phyloP scores from a whole-genome alignment of 2,888 invertebrate genomes.

The Himalopsyche anomala region DNA sequence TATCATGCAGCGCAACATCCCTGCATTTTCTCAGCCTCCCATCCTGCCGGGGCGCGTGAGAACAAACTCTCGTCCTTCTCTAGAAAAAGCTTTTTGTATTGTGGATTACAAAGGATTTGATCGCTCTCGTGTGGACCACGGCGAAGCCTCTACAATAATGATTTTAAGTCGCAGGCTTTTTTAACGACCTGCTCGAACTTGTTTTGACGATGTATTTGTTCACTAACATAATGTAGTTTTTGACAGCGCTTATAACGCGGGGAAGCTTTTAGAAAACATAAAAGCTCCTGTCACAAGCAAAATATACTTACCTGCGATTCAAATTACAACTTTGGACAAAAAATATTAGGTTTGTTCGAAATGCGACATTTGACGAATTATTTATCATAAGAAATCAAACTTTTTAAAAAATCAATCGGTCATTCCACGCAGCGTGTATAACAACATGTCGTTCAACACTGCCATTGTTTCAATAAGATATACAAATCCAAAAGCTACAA shows the following conservation, averaged over 20 bases:
- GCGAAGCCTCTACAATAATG: neutral
- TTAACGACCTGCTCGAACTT: neutral
- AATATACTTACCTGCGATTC: neutral
- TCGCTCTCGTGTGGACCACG: conserved; percentile 13
- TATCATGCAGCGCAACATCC: neutral
- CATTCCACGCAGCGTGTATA: too few species aligned
- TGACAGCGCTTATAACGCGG: neutral
- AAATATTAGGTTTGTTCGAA: too few species aligned
- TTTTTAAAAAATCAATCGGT: too few species aligned
- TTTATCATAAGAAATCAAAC: too few species aligned
- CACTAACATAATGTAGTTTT: neutral
- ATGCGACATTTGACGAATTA: too few species aligned
- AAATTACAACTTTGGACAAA: too few species aligned
- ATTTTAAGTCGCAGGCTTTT: conserved; percentile 18
- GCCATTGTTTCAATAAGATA: too few species aligned
- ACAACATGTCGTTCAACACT: too few species aligned
- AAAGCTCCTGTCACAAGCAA: neutral
- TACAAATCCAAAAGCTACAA: too few species aligned
- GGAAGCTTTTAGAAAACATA: neutral
- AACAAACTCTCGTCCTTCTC: conserved; percentile 29
- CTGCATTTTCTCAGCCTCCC: conserved; percentile 27
- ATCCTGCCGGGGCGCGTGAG: conserved; percentile 18
- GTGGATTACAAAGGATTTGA: conserved; percentile 27
- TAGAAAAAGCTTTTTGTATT: conserved; percentile 15
- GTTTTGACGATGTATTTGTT: conserved; percentile 19